Base-by-base conservation (phyloP, 2,797 vertebrate species). In the Phoeniculus purpureus region DNA sequence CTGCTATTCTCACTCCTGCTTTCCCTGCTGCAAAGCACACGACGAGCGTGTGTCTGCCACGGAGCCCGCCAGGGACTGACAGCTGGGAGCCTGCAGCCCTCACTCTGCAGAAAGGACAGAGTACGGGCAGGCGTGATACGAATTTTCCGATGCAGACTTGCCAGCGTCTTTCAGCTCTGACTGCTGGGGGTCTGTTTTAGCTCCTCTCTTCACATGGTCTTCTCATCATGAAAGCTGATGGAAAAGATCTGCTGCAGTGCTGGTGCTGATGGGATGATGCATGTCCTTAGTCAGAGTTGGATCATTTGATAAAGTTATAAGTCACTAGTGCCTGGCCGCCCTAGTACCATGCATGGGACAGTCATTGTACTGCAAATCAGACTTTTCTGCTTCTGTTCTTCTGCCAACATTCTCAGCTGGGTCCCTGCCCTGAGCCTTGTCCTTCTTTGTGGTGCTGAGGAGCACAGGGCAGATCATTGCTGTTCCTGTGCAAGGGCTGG, bases 1-100 rank as follows among this genome's bases (percentile, higher is more conserved):
- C 43, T 81, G 83, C 81, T 74, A 51, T 88, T 94, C 71, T 87
- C 79, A 15, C 90, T 90, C 55, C 61, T 75, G 81, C 90, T 81
- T 77, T 75, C 80, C 79, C 26, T 50, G 67, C 82, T 21, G 3
- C 16, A 6, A 72, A 77, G 87, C 40, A 2, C n/a, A 0, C 14
- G 19, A 67, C 1, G 2, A 86, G 81, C 0, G 1, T 16, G 71
- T 1, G 32, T 90, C 85, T 92, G 92, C 74, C 75, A 7, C 10
- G 0, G 74, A 81, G 75, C 81, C 32, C 19, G 2, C 48, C 47
- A 15, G 52, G 75, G 47, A 21, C 73, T 52, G 70, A 15, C 64
- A 91, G 89, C 93, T 79, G 74, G 67, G 67, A 84, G 64, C 27
- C 3, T 58, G 81, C 81, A 75, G 62, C 80, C 77, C 67, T 25